phyloP scores from a whole-genome alignment of 2,113 vertebrate genomes.

The Crocuta crocuta region DNA sequence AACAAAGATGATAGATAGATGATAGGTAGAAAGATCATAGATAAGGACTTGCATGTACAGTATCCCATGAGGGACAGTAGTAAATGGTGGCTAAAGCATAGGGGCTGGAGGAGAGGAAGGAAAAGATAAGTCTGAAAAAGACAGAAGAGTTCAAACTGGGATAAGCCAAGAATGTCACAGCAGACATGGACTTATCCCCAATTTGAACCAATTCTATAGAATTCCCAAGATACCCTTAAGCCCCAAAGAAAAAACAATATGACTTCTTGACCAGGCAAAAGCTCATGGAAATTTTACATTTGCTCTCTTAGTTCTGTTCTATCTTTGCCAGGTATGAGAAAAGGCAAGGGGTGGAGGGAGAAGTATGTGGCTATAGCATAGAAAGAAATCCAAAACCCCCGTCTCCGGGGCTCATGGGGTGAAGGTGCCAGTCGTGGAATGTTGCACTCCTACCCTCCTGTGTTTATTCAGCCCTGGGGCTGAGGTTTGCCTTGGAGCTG shows the following conservation, averaged over 20 bases:
- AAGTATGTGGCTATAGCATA: neutral
- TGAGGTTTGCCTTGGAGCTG: slow-evolving; percentile 78
- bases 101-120: neutral
- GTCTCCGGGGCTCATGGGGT: neutral
- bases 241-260: neutral
- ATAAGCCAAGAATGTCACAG: neutral
- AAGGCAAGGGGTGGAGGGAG: neutral
- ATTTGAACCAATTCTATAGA: neutral
- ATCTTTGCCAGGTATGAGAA: slow-evolving; percentile 9
- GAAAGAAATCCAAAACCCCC: slow-evolving; percentile 20
- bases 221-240: neutral
- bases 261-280: slow-evolving; percentile 8
- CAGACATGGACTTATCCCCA: neutral
- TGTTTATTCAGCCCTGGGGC: slow-evolving; percentile 62
- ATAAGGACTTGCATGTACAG: neutral
- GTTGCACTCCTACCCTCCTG: neutral
- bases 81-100: neutral
- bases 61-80: neutral
- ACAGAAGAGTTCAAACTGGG: neutral
- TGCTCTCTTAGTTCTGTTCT: slow-evolving; percentile 13
- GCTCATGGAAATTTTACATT: neutral
- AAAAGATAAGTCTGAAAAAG: neutral
- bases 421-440: slow-evolving; percentile 53
- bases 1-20: neutral
- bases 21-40: neutral